Evolutionary conservation across 2,797 vertebrate genomes (phyloP), one percentile per base, ranked within the genome.

Genomic region (Falco naumanni): DNA sequence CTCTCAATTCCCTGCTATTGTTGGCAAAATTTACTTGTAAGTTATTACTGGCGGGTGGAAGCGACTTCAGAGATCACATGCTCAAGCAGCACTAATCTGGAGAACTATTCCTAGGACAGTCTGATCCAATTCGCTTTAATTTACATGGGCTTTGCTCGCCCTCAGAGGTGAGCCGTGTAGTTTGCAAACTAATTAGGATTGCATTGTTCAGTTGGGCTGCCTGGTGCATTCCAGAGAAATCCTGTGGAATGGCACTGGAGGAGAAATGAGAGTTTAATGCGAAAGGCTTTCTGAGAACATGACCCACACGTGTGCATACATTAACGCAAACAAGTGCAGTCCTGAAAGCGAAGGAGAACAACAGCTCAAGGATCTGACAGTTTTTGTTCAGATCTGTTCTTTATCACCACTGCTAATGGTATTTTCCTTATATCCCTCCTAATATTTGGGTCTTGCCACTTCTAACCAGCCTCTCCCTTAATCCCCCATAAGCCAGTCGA

Each of bases 131-230:
- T 70, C 47, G 0, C 83, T 87, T 82, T 51, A 51, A 82, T 72
- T 79, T 91, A 41, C 79, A 9, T 2, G 10, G 72, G 79, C 81
- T 94, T 72, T 84, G 70, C 90, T 93, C 21, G 3, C 90, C 50
- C 50, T 77, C 83, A 71, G 90, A 90, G 87, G 80, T 87, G 90
- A 89, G 87, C 77, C 29, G 24, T 47, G 65, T 47, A 51, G 75
- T 84, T 91, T 88, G 93, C 92, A 91, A 57, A 76, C 80, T 88
- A 57, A 94, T 80, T 59, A 80, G 94, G 92, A 68, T 92, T 45
- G 39, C 28, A 33, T 90, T 80, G 75, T 93, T 95, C 68, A 34
- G 47, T 87, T 11, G 5, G 61, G 53, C 68, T 74, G 53, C 82
- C 87, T 87, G 80, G 89, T 85, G 84, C 59, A 37, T 91, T 72